These are phyloP conservation scores for Nephrotoma appendiculata DNA, from an alignment of 2,888 invertebrate genomes.

Conservation along the genomic window DNA sequence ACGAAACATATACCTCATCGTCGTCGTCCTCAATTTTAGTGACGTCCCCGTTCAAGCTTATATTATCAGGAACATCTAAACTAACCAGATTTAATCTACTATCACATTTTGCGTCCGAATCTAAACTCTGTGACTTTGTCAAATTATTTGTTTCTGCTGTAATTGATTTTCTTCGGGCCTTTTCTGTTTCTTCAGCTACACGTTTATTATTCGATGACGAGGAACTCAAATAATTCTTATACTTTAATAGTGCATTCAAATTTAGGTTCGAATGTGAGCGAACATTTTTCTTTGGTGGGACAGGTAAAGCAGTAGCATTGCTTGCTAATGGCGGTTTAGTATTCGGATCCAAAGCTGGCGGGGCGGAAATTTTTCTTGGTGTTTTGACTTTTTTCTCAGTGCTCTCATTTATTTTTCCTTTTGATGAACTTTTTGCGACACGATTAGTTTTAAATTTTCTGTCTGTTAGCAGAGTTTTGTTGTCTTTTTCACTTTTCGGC, in stretches of 20 bases:
- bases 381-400: slow-evolving; percentile 21
- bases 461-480: slow-evolving; percentile 25
- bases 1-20: slow-evolving; percentile 13
- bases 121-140: not conserved
- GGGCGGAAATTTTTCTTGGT: slow-evolving; percentile 21
- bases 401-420: slow-evolving; percentile 21
- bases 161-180: slow-evolving; percentile 23
- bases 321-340: not conserved
- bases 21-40: slow-evolving; percentile 7
- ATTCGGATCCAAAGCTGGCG: slow-evolving; percentile 12
- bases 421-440: slow-evolving; percentile 26
- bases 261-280: slow-evolving; percentile 22
- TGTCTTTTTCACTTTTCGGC: slow-evolving; percentile 9
- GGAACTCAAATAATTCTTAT: slow-evolving; percentile 21
- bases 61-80: not conserved
- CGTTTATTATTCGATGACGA: slow-evolving; percentile 17
- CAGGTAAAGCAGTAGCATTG: not conserved
- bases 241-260: slow-evolving; percentile 20
- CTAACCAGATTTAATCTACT: slow-evolving; percentile 10
- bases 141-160: slow-evolving; percentile 20
- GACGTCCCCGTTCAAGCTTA: slow-evolving; percentile 8
- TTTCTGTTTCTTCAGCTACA: slow-evolving; percentile 23
- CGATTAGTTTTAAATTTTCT: slow-evolving; percentile 27
- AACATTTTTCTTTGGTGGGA: slow-evolving; percentile 11
- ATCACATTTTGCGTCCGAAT: not conserved